Base-by-base conservation (phyloP, 2,113 vertebrate species). In the Callionymus lyra region DNA sequence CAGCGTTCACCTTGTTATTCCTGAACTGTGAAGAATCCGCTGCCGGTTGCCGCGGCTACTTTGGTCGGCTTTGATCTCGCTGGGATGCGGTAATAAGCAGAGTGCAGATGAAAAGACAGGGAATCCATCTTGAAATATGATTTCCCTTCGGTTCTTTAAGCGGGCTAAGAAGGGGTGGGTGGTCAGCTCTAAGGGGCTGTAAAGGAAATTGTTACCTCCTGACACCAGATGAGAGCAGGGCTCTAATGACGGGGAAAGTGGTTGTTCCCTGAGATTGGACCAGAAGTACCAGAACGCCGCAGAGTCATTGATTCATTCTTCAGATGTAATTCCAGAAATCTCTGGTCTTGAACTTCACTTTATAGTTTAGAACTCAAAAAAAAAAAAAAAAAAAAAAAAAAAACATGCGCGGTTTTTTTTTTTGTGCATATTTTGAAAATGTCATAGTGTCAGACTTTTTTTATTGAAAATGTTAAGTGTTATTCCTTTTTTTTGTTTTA, bases 41-140 rank as follows among this genome's bases (percentile, higher is more conserved):
- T 59, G 47, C 42, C 12, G 72, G 65, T n/a, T 65, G 68, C 50
- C 38, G 59, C 70, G 73, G 63, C 63, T 53, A 65, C 65, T 79
- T 71, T 69, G 76, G 68, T 57, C 44, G 50, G 67, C 79, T 84
- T 86, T 82, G 82, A 83, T 79, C 72, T 74, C 74, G 56, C 63
- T 72, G 68, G 54, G 67, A 65, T 68, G 50, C 66, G 56, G 72
- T 75, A 69, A 72, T 67, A 65, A 73, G 57, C 60, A 58, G 59
- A 40, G 68, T 53, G 60, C 50, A 63, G 54, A 66, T 77, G 68
- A 77, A 71, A 64, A 56, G 56, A 59, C 47, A 58, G 56, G 53
- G 65, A 46, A 51, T 69, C 59, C 70, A 72, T 76, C 72, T 64
- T 53, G 38, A 76, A 75, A 68, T 67, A 49, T 61, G 55, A 64